Evolutionary conservation across 2,113 vertebrate species (phyloP).

Genomic region (Trochalopteron elliotii): DNA sequence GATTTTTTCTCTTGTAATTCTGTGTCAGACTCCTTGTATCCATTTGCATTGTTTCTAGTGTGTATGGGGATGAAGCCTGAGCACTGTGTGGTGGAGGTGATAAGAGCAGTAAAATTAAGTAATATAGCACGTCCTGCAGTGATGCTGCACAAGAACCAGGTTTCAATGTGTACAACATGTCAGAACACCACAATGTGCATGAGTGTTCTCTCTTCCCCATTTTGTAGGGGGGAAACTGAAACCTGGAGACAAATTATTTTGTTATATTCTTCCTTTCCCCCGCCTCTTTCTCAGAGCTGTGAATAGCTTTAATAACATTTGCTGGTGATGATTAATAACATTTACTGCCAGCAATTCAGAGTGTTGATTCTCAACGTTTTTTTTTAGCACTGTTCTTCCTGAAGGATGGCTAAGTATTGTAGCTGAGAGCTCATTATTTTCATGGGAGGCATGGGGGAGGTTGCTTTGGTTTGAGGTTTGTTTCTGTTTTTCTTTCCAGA

Average conservation of each 20-base stretch:
- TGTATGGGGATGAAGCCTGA: background rate
- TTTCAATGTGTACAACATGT: background rate
- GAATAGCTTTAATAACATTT: background rate
- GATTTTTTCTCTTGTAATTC: slow-evolving; percentile 11
- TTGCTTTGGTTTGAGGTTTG: background rate
- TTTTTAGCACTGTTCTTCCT: background rate
- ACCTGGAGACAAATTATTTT: background rate
- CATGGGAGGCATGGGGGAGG: background rate
- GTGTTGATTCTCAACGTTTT: background rate
- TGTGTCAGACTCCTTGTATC: background rate
- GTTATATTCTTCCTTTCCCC: background rate
- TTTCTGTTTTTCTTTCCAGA: background rate
- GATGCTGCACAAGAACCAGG: background rate
- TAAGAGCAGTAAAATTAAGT: background rate
- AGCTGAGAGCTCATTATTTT: background rate
- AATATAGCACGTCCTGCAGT: background rate
- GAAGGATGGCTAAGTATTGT: background rate
- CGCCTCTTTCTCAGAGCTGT: background rate
- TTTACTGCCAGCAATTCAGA: background rate
- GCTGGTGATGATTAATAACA: background rate
- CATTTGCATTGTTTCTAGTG: background rate
- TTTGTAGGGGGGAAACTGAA: background rate
- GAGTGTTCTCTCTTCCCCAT: background rate
- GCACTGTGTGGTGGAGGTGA: background rate
- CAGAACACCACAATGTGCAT: background rate